These are phyloP conservation scores for Semicossyphus pulcher DNA, from an alignment of 2,113 vertebrate species.

Conservation along the genomic window DNA sequence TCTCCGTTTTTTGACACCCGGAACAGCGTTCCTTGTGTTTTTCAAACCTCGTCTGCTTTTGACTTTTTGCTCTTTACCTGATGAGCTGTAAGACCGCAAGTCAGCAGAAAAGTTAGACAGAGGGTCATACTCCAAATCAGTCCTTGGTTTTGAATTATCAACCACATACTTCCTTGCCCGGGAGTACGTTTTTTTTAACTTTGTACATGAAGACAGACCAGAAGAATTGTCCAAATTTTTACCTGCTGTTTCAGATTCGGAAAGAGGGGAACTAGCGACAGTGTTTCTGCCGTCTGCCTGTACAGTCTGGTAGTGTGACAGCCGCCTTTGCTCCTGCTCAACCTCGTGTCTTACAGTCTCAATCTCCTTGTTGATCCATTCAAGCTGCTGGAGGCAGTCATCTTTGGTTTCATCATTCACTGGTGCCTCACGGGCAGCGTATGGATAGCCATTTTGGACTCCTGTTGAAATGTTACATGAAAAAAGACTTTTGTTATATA, in stretches of 20 bases:
- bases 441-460: not conserved
- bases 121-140: slow-evolving; percentile 84
- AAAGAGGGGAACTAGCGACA: not conserved
- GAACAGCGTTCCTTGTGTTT: not conserved
- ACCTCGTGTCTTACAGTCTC: slow-evolving; percentile 80
- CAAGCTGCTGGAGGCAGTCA: slow-evolving; percentile 74
- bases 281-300: slow-evolving; percentile 39
- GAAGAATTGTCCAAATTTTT: slow-evolving; percentile 34
- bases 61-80: slow-evolving; percentile 46
- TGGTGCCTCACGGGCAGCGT: not conserved
- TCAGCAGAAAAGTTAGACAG: slow-evolving; percentile 84
- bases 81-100: slow-evolving; percentile 62
- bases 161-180: slow-evolving; percentile 77
- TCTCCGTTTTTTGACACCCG: not conserved
- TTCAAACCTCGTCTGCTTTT: slow-evolving; percentile 48
- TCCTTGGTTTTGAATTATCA: slow-evolving; percentile 78
- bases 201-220: slow-evolving; percentile 16
- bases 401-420: slow-evolving; percentile 41
- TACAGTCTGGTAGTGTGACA: slow-evolving; percentile 70
- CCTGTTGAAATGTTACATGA: slow-evolving; percentile 39
- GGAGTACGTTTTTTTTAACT: not conserved
- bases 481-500: not conserved
- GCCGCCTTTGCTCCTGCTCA: slow-evolving; percentile 78
- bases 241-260: slow-evolving; percentile 9
- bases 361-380: slow-evolving; percentile 82